A percentile compares a stretch with the other conserved stretches of the same genome.
Evolutionary conservation across 2,113 vertebrate species (phyloP).

Genomic region (Epinephelus moara): DNA sequence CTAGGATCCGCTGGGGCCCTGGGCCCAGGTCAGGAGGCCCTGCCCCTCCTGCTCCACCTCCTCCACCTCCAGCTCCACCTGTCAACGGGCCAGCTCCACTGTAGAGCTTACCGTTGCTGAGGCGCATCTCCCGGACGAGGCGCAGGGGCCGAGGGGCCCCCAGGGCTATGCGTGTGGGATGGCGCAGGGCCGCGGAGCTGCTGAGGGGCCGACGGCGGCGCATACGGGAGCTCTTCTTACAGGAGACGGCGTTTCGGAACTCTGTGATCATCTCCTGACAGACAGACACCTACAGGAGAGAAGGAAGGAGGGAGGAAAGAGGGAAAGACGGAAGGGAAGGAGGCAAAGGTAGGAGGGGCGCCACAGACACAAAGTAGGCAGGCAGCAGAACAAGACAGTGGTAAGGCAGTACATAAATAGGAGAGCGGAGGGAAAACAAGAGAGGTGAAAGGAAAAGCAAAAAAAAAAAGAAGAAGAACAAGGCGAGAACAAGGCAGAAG

Average conservation of each 20-base stretch:
- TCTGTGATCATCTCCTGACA: conserved; percentile 96
- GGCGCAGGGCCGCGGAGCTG: conserved; percentile 81
- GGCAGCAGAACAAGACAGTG: conserved; percentile 75
- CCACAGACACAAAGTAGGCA: conserved; percentile 71
- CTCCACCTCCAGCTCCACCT: conserved; percentile 75
- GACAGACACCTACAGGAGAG: conserved; percentile 87
- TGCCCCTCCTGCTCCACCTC: conserved; percentile 51
- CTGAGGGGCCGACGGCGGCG: conserved; percentile 88
- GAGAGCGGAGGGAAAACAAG: conserved; percentile 33
- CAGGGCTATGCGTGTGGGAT: conserved; percentile 79
- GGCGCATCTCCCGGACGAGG: conserved; percentile 91
- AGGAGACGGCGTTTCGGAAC: conserved; percentile 92
- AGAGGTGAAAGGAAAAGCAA: conserved; percentile 48
- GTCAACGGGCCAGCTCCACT: conserved; percentile 85
- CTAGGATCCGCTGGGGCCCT: conserved; percentile 90
- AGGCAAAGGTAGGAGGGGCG: conserved; percentile 50
- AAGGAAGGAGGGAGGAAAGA: conserved; percentile 45
- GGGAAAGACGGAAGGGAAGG: conserved; percentile 49
- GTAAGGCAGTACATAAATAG: conserved; percentile 65
- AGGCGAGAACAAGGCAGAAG: conserved; percentile 43
- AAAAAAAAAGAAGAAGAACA: conserved; percentile 36
- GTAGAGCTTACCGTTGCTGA: conserved; percentile 94
- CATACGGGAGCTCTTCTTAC: conserved; percentile 92
- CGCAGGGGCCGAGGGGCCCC: conserved; percentile 85
- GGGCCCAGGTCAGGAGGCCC: conserved; percentile 81